A percentile compares a stretch with the other conserved stretches of the same genome.
These are phyloP conservation scores for Oceanodroma tethys DNA, from an alignment of 2,113 vertebrate genomes.

Conservation along the genomic window DNA sequence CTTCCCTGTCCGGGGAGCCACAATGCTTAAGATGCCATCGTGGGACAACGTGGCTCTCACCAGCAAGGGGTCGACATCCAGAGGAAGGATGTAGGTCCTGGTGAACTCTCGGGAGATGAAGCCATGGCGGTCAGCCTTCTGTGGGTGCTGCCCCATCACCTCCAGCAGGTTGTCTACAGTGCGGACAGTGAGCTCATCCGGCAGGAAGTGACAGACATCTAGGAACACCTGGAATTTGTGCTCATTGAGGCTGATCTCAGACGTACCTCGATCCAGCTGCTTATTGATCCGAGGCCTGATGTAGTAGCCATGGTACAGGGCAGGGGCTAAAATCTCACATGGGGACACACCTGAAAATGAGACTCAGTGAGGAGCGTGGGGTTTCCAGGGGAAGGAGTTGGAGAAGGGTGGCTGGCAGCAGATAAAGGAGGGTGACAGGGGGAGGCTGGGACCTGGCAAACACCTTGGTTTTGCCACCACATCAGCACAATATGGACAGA, in stretches of 20 bases:
- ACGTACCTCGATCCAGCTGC: slow-evolving; percentile 79
- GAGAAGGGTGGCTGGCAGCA: background rate
- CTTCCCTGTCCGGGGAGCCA: slow-evolving; percentile 75
- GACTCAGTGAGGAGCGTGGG: background rate
- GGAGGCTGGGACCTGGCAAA: background rate
- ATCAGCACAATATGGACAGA: background rate
- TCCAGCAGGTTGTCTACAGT: slow-evolving; percentile 88
- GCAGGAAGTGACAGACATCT: slow-evolving; percentile 86
- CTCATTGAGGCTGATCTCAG: slow-evolving; percentile 77
- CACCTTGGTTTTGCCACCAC: background rate
- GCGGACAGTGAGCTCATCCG: slow-evolving; percentile 80
- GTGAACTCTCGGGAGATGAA: slow-evolving; percentile 85
- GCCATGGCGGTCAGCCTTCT: slow-evolving; percentile 82
- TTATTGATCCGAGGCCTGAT: slow-evolving; percentile 78
- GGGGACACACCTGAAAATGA: slow-evolving; percentile 75
- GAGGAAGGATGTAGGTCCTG: slow-evolving; percentile 84
- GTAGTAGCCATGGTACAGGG: slow-evolving; percentile 87
- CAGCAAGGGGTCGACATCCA: slow-evolving; percentile 81
- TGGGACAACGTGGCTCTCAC: slow-evolving; percentile 80
- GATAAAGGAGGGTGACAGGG: background rate
- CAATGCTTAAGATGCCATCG: slow-evolving; percentile 81
- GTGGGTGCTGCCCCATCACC: slow-evolving; percentile 80
- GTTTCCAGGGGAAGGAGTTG: background rate
- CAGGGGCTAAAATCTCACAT: slow-evolving; percentile 80
- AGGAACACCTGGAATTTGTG: slow-evolving; percentile 83